Evolutionary conservation across 2,888 invertebrate species (phyloP).

Genomic region (Caenorhabditis wallacei): DNA sequence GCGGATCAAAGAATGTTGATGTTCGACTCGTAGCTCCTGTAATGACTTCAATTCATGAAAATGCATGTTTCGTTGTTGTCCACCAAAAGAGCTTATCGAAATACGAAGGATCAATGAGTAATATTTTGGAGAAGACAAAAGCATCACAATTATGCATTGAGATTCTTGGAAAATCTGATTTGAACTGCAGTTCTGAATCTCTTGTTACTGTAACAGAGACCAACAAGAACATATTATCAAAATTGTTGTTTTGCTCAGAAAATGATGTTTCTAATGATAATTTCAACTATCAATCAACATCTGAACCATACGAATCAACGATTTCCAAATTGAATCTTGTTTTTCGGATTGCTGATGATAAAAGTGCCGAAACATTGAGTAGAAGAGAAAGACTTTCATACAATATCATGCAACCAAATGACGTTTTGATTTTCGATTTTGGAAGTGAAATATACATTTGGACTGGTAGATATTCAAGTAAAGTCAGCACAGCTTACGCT

Average conservation of each 20-base stretch:
- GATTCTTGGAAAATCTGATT: slow-evolving; percentile 74
- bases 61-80: slow-evolving; percentile 75
- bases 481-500: slow-evolving; percentile 70
- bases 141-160: slow-evolving; percentile 76
- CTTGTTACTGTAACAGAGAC: slow-evolving; percentile 66
- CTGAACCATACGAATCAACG: slow-evolving; percentile 45
- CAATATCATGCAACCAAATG: slow-evolving; percentile 51
- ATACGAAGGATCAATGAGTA: slow-evolving; percentile 73
- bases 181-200: slow-evolving; percentile 69
- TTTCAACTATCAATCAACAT: slow-evolving; percentile 1
- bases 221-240: slow-evolving; percentile 23
- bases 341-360: slow-evolving; percentile 48
- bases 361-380: slow-evolving; percentile 46
- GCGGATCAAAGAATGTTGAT: slow-evolving; percentile 73
- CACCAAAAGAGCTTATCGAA: slow-evolving; percentile 71
- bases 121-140: slow-evolving; percentile 76
- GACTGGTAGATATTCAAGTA: slow-evolving; percentile 74
- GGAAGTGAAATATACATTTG: slow-evolving; percentile 80
- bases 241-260: slow-evolving; percentile 38
- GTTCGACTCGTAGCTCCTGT: slow-evolving; percentile 75
- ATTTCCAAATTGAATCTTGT: slow-evolving; percentile 55
- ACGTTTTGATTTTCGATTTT: slow-evolving; percentile 79
- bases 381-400: slow-evolving; percentile 36
- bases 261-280: neutral
- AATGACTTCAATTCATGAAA: slow-evolving; percentile 65